A percentile compares a stretch with the other conserved stretches of the same genome.
phyloP scores from a whole-genome alignment of 2,888 invertebrate species.

The Eupithecia dodoneata region DNA sequence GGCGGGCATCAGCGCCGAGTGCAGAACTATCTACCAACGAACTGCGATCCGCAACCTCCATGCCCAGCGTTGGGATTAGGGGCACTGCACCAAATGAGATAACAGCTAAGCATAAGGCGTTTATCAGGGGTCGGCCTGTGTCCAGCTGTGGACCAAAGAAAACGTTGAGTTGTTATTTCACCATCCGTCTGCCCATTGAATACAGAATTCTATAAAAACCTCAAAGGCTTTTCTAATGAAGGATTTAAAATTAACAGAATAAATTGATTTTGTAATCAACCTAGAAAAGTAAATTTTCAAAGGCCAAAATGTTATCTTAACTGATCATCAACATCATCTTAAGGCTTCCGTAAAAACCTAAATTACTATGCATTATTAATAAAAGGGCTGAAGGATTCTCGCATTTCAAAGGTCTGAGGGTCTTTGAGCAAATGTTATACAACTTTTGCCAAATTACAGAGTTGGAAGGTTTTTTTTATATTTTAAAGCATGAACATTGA shows the following conservation, averaged over 20 bases:
- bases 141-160: too few relatives aligned
- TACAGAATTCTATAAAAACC: neutral
- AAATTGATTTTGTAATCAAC: neutral
- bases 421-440: conserved; percentile 43
- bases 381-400: conserved; percentile 41
- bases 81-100: too few relatives aligned
- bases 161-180: neutral
- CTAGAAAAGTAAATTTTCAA: neutral
- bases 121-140: too few relatives aligned
- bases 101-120: too few relatives aligned
- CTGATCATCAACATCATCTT: neutral
- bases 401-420: conserved; percentile 43
- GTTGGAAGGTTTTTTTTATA: conserved; percentile 39
- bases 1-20: too few relatives aligned
- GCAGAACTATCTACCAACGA: too few relatives aligned
- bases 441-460: conserved; percentile 46
- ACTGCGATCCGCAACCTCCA: too few relatives aligned
- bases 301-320: neutral
- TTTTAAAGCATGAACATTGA: conserved; percentile 22
- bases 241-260: neutral
- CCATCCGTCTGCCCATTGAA: neutral
- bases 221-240: neutral
- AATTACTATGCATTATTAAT: conserved; percentile 46
- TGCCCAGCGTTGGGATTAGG: too few relatives aligned
- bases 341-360: conserved; percentile 36